Conservation (phyloP, 2,888 invertebrate species). For the Tubulanus polymorphus region DNA sequence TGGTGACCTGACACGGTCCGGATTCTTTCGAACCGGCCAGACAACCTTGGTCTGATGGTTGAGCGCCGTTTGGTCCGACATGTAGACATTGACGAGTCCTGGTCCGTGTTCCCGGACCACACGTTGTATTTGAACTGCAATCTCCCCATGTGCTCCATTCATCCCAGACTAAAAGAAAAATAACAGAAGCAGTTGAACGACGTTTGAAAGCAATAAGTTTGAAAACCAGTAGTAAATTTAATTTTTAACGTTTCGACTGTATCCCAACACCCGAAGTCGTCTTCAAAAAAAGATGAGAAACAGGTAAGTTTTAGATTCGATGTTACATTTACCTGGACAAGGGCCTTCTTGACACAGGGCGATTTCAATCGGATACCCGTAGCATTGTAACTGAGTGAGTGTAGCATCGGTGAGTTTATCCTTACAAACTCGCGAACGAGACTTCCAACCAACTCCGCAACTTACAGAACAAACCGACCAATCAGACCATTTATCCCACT, state of each 20-base stretch:
- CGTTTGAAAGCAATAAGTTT: too few relatives aligned
- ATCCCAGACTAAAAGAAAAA: background rate
- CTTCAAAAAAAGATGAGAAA: too few relatives aligned
- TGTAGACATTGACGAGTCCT: background rate
- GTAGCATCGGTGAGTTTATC: background rate
- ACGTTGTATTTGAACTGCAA: background rate
- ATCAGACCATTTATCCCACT: conserved; percentile 36
- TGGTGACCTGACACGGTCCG: background rate
- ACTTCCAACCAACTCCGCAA: conserved; percentile 33
- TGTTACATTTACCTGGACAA: background rate
- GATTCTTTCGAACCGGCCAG: background rate
- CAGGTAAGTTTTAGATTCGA: too few relatives aligned
- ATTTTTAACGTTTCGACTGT: too few relatives aligned
- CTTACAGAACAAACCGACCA: conserved; percentile 36
- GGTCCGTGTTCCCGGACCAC: background rate
- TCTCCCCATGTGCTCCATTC: background rate
- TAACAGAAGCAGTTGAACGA: too few relatives aligned
- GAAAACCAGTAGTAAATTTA: too few relatives aligned
- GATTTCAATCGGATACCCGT: background rate
- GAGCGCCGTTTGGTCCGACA: background rate
- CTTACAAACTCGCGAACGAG: conserved; percentile 29
- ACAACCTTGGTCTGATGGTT: background rate
- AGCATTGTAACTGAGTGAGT: background rate
- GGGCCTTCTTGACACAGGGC: background rate
- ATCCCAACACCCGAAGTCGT: too few relatives aligned